Conservation (phyloP, 2,113 vertebrate species). For the Atractosteus spatula region DNA sequence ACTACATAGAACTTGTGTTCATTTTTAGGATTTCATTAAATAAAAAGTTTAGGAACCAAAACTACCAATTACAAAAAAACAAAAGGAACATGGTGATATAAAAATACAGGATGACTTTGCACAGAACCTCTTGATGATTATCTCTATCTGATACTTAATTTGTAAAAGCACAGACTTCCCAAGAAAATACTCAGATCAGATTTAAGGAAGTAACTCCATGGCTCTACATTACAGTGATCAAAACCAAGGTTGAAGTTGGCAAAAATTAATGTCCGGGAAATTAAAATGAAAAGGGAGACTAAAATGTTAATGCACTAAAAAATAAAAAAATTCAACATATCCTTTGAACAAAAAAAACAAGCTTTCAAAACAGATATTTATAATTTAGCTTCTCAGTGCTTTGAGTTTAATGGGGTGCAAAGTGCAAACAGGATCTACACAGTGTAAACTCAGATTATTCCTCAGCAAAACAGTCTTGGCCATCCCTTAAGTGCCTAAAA, state of each 20-base stretch:
- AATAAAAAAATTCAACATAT: background rate
- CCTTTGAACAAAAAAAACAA: too few species aligned
- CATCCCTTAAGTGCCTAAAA: too few species aligned
- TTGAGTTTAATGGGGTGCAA: too few species aligned
- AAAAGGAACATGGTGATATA: conserved; percentile 23
- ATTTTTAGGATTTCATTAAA: too few species aligned
- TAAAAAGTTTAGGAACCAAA: too few species aligned
- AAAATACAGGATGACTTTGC: conserved; percentile 47
- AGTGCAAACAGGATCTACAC: too few species aligned
- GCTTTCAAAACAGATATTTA: too few species aligned
- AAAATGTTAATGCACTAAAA: background rate
- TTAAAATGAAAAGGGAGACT: background rate
- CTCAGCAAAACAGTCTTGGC: too few species aligned
- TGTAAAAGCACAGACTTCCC: background rate
- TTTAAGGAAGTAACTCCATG: background rate
- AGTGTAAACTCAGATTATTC: too few species aligned
- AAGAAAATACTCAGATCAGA: background rate
- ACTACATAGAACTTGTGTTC: background rate
- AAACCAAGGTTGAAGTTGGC: background rate
- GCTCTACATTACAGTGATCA: background rate
- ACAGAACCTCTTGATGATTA: background rate
- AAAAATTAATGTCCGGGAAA: background rate
- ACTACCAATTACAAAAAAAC: background rate
- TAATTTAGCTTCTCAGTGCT: too few species aligned
- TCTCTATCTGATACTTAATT: background rate